Conservation (phyloP, 2,888 invertebrate genomes). For the Lithophane semibrunnea region DNA sequence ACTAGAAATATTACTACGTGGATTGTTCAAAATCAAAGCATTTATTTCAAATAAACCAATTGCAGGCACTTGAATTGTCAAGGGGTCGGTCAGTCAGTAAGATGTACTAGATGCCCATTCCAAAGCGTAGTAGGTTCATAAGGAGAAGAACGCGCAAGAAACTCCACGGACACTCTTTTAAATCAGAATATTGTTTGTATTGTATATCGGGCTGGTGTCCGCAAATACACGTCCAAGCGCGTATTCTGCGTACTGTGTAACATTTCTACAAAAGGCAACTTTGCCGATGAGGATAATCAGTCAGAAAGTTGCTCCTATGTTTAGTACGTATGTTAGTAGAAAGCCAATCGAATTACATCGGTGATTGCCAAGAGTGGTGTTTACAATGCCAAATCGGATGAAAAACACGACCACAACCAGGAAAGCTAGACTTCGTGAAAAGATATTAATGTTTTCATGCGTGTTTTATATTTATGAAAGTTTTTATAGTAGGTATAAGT, state of each 20-base stretch:
- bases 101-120: too few species aligned
- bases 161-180: too few species aligned
- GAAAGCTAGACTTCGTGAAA: not conserved
- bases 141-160: too few species aligned
- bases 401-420: conserved; percentile 5
- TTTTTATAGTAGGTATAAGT: not conserved
- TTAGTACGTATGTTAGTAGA: conserved; percentile 11
- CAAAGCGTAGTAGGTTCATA: too few species aligned
- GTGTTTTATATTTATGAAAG: not conserved
- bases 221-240: not conserved
- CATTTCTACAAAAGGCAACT: conserved; percentile 9
- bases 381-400: conserved; percentile 3
- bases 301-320: conserved; percentile 23
- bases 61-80: too few species aligned
- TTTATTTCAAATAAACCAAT: too few species aligned
- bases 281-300: conserved; percentile 31
- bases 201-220: not conserved
- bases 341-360: conserved; percentile 1
- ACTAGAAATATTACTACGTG: not conserved
- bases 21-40: not conserved
- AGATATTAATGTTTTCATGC: not conserved
- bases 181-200: not conserved
- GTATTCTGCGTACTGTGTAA: not conserved
- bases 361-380: conserved; percentile 9
- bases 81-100: too few species aligned